phyloP scores from a whole-genome alignment of 2,797 vertebrate genomes.

The Clarias laeviceps region DNA sequence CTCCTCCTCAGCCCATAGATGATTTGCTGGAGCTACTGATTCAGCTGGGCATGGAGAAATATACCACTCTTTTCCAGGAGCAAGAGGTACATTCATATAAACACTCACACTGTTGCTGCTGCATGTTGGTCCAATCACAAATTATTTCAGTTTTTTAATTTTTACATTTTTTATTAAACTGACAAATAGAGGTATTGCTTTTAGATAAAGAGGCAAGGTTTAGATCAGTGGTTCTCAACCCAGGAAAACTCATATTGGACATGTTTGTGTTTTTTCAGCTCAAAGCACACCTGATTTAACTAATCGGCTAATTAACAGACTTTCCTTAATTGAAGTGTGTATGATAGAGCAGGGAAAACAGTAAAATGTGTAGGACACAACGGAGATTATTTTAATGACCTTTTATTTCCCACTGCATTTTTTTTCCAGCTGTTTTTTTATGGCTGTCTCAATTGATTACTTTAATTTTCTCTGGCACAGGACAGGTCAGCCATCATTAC shows the following conservation, averaged over 20 bases:
- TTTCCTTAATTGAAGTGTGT: too few species aligned
- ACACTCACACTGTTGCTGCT: background rate
- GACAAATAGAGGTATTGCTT: background rate
- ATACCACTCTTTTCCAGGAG: constrained; percentile 77
- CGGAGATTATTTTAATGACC: background rate
- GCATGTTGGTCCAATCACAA: background rate
- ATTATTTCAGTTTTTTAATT: background rate
- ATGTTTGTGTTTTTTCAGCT: too few species aligned
- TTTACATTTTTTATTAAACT: background rate
- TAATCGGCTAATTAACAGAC: too few species aligned
- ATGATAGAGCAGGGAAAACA: too few species aligned
- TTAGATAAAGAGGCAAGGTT: too few species aligned
- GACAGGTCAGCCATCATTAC: constrained; percentile 9
- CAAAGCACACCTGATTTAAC: too few species aligned
- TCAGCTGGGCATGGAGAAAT: constrained; percentile 78
- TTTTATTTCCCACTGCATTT: background rate
- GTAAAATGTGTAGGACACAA: too few species aligned
- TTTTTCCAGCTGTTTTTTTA: background rate
- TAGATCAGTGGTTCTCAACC: too few species aligned
- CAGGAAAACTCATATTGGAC: too few species aligned
- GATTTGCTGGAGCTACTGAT: constrained; percentile 75
- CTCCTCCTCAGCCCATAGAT: constrained; percentile 62
- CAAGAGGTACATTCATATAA: constrained; percentile 73
- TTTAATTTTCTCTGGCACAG: constrained; percentile 7
- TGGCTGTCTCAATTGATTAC: constrained; percentile 3